Evolutionary conservation across 2,113 vertebrate species (phyloP).

Genomic region (Eclectus roratus): DNA sequence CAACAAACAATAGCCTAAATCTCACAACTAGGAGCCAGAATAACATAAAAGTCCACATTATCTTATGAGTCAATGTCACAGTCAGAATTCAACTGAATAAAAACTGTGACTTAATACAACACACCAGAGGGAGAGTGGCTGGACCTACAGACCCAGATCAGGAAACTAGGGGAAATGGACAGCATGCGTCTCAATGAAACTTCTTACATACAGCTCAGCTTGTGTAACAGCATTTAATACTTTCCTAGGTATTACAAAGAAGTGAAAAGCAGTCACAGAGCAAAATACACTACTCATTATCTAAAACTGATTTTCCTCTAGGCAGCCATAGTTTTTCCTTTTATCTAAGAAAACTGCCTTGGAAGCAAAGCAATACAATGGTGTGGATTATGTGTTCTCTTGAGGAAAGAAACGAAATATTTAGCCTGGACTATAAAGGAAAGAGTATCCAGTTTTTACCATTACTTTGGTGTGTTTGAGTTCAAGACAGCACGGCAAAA

Average conservation of each 20-base stretch:
- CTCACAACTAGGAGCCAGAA: not conserved
- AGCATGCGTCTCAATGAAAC: not conserved
- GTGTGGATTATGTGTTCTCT: not conserved
- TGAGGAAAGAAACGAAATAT: constrained; percentile 14
- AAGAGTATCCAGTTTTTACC: not conserved
- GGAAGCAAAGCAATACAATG: not conserved
- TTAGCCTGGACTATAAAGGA: constrained; percentile 5
- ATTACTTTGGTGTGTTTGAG: not conserved
- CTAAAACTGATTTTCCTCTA: not conserved
- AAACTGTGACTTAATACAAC: not conserved
- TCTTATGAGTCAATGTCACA: rapidly evolving
- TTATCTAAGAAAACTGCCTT: not conserved
- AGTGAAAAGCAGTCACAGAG: not conserved
- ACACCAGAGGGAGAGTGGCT: not conserved
- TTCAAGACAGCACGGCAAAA: not conserved
- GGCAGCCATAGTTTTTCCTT: not conserved
- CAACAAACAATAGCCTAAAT: not conserved
- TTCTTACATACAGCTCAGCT: not conserved
- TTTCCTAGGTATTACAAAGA: not conserved
- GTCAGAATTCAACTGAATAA: not conserved
- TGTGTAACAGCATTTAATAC: not conserved
- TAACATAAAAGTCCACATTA: not conserved
- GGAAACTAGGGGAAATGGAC: not conserved
- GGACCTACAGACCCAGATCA: not conserved
- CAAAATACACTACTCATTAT: not conserved